Evolutionary conservation across 53 echinoderm and acorn worm genomes (phyloP), one percentile per base, ranked within the genome.

Genomic region (Henricia sp.): DNA sequence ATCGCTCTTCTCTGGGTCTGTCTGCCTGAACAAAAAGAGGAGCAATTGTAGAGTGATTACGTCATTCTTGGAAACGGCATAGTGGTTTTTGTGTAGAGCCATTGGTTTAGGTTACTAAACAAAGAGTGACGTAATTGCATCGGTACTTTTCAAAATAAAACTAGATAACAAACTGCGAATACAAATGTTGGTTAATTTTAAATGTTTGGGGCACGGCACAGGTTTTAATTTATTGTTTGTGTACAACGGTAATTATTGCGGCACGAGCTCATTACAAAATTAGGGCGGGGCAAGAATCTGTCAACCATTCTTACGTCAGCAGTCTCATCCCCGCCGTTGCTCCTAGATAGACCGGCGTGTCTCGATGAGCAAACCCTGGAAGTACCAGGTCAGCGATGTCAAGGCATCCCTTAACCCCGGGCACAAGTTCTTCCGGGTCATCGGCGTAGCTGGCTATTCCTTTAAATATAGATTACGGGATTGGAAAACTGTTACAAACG

Each of bases 251-350:
- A 44, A 44, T 13, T 44, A 13, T 44, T 44, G 13, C 44, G 13
- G 6, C 13, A 13, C 44, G 44, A 44, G 13, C 13, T 5, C 16
- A 6, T 17, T 53, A 53, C 17, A 6, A 10, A 53, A 8, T 17
- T 17, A 16, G 19, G 16, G 53, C 17, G 19, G 9, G 19, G 19
- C 53, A 17, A 53, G 21, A 28, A 19, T 32, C 6, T 0, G 14
- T 9, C 1, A 10, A 60, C 4, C 0, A 60, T 32, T 32, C 88
- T 88, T 82, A 88, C 88, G 82, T 71, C n/a, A 88, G 10, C 35
- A 88, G 43, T 46, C 88, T 72, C 88, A 88, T 88, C 6, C 88
- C 88, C 0, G 88, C 88, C 17, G 88, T 88, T 1, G 88, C 88
- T 34, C 83, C 88, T 17, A 88, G 52, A 38, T 82, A 82, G 27